Base-by-base conservation (phyloP, 1,140 invertebrate species). In the Diplogasteroides magnus region DNA sequence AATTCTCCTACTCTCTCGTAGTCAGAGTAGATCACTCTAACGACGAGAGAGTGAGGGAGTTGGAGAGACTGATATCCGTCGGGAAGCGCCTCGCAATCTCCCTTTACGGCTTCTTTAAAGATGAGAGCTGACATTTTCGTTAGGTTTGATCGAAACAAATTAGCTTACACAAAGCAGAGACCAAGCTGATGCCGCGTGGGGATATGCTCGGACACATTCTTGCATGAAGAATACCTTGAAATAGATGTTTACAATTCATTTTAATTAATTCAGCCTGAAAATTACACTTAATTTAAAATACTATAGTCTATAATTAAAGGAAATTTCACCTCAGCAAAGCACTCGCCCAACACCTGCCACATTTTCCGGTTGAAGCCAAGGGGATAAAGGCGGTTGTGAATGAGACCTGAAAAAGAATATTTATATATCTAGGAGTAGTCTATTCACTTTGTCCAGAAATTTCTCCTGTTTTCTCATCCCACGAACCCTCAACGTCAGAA, bases 131-230 rank as follows among this genome's bases (percentile, higher is more conserved):
- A 48, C 37, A 48, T 48, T 6, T 48, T 48, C 19, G 6, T 6
- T 11, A 48, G 6, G 37, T 11, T 6, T 48, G 19, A 48, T 11
- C 19, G 37, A 19, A 48, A 11, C 6, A 48, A 48, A 6, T 48
- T n/a, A n/a, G 19, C 37, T 59, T 14, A 79, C 80, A 26, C 48
- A 48, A 13, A 79, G 61, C 31, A 80, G 64, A 25, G 77, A 79
- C 78, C 78, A 79, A 11, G 78, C 78, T 15, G 37, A 56, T 1
- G 78, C 70, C 1, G 78, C 78, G 59, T 77, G 80, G 28, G 78
- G 78, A 67, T 80, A 80, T 26, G 80, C 78, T 57, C 78, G 68
- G n/a, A 80, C 77, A 55, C 78, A 73, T 14, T 74, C 72, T 56
- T 74, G 71, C 19, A 31, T 68, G 71, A 73, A 74, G 71, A 74